Conservation (phyloP, 2,113 vertebrate species). For the Mugil cephalus region DNA sequence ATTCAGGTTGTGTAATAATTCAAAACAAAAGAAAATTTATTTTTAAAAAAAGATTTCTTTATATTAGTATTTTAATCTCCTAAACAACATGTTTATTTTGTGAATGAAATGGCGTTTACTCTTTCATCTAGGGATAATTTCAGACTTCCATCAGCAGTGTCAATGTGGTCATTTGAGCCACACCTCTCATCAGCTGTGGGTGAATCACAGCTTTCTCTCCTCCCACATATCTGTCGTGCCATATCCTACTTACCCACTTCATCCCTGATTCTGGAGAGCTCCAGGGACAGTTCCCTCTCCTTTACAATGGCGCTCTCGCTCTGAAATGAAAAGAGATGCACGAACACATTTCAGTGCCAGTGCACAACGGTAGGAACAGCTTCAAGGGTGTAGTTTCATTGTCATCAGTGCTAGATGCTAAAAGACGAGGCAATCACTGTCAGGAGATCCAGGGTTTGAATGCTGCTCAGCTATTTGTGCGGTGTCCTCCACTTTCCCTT, state of each 20-base stretch:
- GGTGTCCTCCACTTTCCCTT: too few species aligned
- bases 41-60: background rate
- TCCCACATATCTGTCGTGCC: conserved; percentile 18
- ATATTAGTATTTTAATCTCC: background rate
- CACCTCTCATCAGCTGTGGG: background rate
- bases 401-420: too few species aligned
- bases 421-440: too few species aligned
- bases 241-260: conserved; percentile 93
- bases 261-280: conserved; percentile 94
- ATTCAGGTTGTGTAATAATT: background rate
- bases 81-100: background rate
- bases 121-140: background rate
- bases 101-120: background rate
- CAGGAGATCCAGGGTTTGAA: too few species aligned
- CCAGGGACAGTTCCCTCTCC: conserved; percentile 91
- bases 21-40: background rate
- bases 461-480: too few species aligned
- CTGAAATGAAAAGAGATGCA: conserved; percentile 81
- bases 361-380: background rate
- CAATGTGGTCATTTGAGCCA: too few species aligned
- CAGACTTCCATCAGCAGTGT: background rate
- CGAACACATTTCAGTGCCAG: background rate
- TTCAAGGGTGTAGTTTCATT: too few species aligned
- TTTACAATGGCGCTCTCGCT: conserved; percentile 91
- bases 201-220: conserved; percentile 18